These are phyloP conservation scores for Hipparchia semele DNA, from an alignment of 2,888 invertebrate genomes.

Conservation along the genomic window DNA sequence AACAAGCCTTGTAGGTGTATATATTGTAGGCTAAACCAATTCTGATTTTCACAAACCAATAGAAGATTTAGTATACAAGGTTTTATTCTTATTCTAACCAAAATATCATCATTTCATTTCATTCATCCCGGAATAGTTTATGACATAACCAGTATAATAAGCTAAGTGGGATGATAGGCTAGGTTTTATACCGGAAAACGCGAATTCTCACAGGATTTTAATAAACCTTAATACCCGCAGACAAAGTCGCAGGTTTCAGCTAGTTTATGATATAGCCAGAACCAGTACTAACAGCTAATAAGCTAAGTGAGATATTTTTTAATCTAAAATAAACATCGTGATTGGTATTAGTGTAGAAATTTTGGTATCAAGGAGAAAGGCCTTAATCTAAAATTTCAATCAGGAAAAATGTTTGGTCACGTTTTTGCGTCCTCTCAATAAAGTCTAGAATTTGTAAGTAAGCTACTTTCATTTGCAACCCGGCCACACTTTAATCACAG, in stretches of 20 bases:
- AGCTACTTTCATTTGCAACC: constrained; percentile 26
- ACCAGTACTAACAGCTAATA: not conserved
- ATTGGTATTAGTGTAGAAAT: constrained; percentile 12
- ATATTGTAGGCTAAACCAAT: no score
- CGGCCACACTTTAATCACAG: constrained; percentile 13
- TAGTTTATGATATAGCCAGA: not conserved
- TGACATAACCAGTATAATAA: no score
- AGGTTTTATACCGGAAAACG: no score
- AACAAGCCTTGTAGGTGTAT: no score
- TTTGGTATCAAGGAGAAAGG: not conserved
- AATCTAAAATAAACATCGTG: constrained; percentile 8
- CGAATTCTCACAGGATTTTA: no score
- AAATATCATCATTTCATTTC: no score
- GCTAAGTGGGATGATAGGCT: no score
- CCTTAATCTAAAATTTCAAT: constrained; percentile 26
- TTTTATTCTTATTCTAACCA: no score
- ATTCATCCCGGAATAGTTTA: no score
- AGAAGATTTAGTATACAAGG: no score
- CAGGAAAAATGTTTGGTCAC: constrained; percentile 23
- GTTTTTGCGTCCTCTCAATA: constrained; percentile 24
- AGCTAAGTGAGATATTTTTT: not conserved
- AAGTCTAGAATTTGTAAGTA: constrained; percentile 27
- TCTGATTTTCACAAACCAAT: no score
- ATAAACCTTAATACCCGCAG: no score
- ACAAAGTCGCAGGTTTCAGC: not conserved